phyloP scores from a whole-genome alignment of 2,113 vertebrate genomes.

The Nematolebias whitei region DNA sequence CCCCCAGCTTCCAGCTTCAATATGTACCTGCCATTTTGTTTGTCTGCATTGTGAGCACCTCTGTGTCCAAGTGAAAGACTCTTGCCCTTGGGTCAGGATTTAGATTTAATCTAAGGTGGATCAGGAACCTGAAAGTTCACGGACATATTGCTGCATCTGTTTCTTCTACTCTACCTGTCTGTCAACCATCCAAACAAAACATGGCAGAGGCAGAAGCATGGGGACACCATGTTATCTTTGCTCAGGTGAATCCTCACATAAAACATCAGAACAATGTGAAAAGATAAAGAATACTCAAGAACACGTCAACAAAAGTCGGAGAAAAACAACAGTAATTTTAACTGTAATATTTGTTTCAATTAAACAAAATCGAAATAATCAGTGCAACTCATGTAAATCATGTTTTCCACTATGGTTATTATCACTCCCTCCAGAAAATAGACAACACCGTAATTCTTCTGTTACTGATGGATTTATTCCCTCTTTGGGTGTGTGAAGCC shows the following conservation, averaged over 20 bases:
- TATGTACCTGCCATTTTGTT: conserved; percentile 12
- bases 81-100: conserved; percentile 10
- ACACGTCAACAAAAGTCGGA: not conserved
- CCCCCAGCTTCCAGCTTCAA: conserved; percentile 13
- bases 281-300: not conserved
- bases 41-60: not conserved
- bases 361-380: too few relatives aligned
- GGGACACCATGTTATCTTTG: conserved; percentile 3
- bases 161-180: not conserved
- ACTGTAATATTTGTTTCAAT: not conserved
- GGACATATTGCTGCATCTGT: not conserved
- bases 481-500: too few relatives aligned
- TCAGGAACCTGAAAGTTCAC: conserved; percentile 20
- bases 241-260: not conserved
- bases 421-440: too few relatives aligned
- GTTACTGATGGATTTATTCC: too few relatives aligned
- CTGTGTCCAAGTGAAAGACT: conserved; percentile 9
- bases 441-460: too few relatives aligned
- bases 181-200: conserved; percentile 1
- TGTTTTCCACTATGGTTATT: too few relatives aligned
- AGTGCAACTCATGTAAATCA: too few relatives aligned
- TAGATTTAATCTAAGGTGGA: conserved; percentile 28
- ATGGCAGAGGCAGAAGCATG: conserved; percentile 1
- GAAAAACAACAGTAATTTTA: not conserved
- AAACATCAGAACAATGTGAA: not conserved